Evolutionary conservation across 2,113 vertebrate genomes (phyloP).

Genomic region (Oceanites oceanicus): DNA sequence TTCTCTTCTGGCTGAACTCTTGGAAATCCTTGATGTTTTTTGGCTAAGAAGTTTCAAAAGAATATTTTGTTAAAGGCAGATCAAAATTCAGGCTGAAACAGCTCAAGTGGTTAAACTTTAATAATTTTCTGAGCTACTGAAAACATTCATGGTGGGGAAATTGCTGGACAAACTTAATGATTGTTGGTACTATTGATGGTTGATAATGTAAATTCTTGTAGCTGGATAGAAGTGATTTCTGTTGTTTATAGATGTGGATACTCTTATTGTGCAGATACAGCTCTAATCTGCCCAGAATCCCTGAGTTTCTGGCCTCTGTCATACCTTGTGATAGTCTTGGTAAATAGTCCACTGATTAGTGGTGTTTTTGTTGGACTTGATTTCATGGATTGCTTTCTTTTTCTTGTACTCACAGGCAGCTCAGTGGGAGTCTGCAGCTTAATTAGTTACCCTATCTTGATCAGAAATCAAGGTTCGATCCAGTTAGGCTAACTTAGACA

Average conservation of each 20-base stretch:
- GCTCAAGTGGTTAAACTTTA: not conserved
- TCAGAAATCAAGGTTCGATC: constrained; percentile 9
- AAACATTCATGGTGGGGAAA: not conserved
- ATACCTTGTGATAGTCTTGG: constrained; percentile 28
- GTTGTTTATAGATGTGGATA: not conserved
- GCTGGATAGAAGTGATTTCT: not conserved
- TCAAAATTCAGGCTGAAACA: not conserved
- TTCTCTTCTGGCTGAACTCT: constrained; percentile 57
- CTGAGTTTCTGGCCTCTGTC: constrained; percentile 34
- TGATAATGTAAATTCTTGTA: not conserved
- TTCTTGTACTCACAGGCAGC: not conserved
- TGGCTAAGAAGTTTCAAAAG: constrained; percentile 34
- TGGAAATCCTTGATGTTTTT: constrained; percentile 41
- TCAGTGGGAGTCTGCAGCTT: not conserved
- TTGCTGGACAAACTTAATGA: not conserved
- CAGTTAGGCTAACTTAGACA: not conserved
- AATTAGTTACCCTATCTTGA: constrained; percentile 23
- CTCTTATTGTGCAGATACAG: not conserved
- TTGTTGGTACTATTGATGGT: not conserved
- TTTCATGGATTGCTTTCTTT: constrained; percentile 12
- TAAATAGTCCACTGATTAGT: constrained; percentile 35
- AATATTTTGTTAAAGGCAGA: not conserved
- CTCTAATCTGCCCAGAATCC: not conserved
- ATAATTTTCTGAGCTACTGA: not conserved
- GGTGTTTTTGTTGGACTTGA: constrained; percentile 33